Evolutionary conservation across 2,113 vertebrate genomes (phyloP).

Genomic region (Clarias gariepinus): DNA sequence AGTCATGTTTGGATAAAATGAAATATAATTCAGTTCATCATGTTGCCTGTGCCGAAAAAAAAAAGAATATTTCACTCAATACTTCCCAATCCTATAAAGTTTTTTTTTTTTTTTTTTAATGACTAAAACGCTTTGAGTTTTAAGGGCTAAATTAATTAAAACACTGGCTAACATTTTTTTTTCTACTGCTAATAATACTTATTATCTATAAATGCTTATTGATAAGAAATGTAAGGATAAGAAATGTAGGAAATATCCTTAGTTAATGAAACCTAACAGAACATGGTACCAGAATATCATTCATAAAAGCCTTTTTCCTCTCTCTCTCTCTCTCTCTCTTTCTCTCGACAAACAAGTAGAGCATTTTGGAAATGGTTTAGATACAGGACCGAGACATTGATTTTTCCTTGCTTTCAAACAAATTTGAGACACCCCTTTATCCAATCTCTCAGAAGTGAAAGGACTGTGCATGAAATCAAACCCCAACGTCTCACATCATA

Average conservation of each 20-base stretch:
- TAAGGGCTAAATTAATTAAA: not conserved
- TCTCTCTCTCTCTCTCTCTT: too few relatives aligned
- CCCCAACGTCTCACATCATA: not conserved
- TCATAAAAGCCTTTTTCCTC: not conserved
- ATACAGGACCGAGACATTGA: slow-evolving; percentile 17
- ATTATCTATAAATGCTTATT: not conserved
- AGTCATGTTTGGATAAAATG: too few relatives aligned
- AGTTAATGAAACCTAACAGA: not conserved
- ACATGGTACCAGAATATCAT: not conserved
- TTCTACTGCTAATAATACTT: not conserved
- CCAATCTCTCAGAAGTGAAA: slow-evolving; percentile 23
- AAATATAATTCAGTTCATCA: too few relatives aligned
- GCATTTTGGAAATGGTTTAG: slow-evolving; percentile 2
- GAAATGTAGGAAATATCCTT: not conserved
- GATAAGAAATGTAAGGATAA: not conserved
- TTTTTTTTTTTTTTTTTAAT: too few relatives aligned
- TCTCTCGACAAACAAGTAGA: not conserved
- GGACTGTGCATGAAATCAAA: slow-evolving; percentile 15
- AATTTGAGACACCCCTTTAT: slow-evolving; percentile 29
- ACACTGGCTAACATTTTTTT: not conserved
- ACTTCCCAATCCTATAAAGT: too few relatives aligned
- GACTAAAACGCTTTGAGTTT: too few relatives aligned
- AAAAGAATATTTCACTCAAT: too few relatives aligned
- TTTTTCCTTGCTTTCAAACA: slow-evolving; percentile 16
- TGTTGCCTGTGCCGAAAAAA: too few relatives aligned